These are phyloP conservation scores for Sorex araneus DNA, from an alignment of 2,113 vertebrate genomes.

Conservation along the genomic window DNA sequence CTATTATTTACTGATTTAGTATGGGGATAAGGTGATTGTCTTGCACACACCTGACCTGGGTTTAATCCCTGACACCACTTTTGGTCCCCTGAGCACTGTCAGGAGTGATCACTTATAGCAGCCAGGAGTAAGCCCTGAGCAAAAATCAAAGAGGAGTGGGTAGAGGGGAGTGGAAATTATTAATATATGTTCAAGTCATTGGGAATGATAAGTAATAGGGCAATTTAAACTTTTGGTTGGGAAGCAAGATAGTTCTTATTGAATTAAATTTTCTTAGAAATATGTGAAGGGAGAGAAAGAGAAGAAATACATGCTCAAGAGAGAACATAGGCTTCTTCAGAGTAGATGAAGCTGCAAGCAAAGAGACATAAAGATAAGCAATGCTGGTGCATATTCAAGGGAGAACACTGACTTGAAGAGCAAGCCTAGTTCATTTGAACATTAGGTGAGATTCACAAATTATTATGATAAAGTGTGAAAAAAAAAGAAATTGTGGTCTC, in stretches of 20 bases:
- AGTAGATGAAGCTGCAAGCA: no score
- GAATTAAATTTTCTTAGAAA: neutral
- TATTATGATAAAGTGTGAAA: neutral
- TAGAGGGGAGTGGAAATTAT: neutral
- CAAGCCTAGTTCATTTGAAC: neutral
- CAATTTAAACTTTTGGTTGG: neutral
- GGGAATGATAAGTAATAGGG: neutral
- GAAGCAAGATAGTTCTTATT: slow-evolving; percentile 14
- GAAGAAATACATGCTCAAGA: no score
- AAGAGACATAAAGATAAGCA: no score
- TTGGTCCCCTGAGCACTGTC: no score
- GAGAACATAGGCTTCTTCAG: no score
- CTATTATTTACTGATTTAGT: no score
- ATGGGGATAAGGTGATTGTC: no score
- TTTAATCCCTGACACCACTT: neutral
- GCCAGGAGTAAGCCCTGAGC: no score
- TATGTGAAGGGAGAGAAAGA: no score
- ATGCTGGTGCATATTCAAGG: no score
- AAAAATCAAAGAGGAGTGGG: neutral
- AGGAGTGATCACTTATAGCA: no score
- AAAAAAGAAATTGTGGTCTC: neutral
- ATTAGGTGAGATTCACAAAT: neutral
- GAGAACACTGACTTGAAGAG: no score
- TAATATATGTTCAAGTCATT: neutral
- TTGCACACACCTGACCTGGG: neutral